Evolutionary conservation across 2,888 invertebrate genomes (phyloP), one percentile per base, ranked within the genome.

Genomic region (Drosophila prostipennis): DNA sequence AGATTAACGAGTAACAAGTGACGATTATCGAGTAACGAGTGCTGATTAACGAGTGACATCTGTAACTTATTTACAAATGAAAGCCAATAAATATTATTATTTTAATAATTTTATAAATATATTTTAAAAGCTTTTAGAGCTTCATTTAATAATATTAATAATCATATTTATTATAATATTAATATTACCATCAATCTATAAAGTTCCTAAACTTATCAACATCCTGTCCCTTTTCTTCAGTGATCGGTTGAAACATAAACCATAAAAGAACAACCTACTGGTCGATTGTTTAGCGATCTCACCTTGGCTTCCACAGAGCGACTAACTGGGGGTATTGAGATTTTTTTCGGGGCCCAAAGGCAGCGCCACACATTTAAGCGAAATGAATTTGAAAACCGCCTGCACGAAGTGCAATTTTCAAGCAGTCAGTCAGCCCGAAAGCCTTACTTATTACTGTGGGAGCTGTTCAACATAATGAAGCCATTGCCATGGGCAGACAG

Each of bases 401-500:
- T 73, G 79, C 87, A 86, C 89, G 89, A 89, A 86, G 72, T 74
- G 75, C 89, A 89, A 89, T 81, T 86, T 88, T 67, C 67, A 73
- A 53, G 48, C 29, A 29, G 7, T 29, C 64, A 59, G 54, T 39
- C 58, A 57, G 45, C 42, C 48, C 43, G 37, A 68, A 46, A 46
- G 63, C 48, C 29, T 29, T 65, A 69, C 29, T 29, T 65, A 69
- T 87, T 81, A 54, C 53, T 60, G 83, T 87, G 83, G 80, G 77
- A 84, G 86, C 87, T 71, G 73, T 68, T 49, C 46, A 42, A 34
- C 39, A 52, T 87, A 87, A 81, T 87, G 74, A 81, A 87, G 83
- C 76, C 74, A 88, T 84, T 85, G 74, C 71, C 40, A 59, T 37
- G 51, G 67, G 65, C 72, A 59, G 45, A 48, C 46, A 46, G 29